Conservation (phyloP, 2,113 vertebrate genomes). For the Daboia siamensis region DNA sequence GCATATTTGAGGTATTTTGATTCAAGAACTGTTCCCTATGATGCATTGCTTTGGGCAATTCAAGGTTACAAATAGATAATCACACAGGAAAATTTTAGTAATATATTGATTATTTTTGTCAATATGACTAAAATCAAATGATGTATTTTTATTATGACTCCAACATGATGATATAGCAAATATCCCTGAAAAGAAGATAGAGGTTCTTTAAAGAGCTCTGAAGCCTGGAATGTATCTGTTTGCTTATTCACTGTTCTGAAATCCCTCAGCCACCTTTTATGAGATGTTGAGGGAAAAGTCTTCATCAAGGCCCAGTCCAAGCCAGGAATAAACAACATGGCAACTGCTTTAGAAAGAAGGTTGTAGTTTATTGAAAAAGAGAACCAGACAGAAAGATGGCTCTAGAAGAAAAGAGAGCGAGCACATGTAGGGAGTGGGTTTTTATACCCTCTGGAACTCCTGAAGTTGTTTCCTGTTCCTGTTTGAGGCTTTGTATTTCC, state of each 20-base stretch:
- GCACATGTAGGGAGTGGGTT: too few relatives aligned
- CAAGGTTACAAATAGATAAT: neutral
- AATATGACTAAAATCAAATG: neutral
- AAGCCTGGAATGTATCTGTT: conserved; percentile 32
- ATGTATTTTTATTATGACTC: conserved; percentile 28
- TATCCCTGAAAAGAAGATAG: neutral
- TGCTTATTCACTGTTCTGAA: conserved; percentile 51
- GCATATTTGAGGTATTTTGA: neutral
- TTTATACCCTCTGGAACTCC: too few relatives aligned
- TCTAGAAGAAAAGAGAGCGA: too few relatives aligned
- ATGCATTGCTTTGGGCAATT: neutral
- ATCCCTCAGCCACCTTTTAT: conserved; percentile 50
- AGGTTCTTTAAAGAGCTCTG: neutral
- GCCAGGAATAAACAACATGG: too few relatives aligned
- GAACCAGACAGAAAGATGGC: too few relatives aligned
- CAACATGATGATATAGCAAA: neutral
- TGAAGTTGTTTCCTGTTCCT: too few relatives aligned
- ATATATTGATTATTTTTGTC: neutral
- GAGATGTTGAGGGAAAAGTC: neutral
- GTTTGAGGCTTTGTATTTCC: too few relatives aligned
- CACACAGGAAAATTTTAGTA: neutral
- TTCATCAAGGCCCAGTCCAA: too few relatives aligned
- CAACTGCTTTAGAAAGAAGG: too few relatives aligned
- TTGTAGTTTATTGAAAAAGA: too few relatives aligned
- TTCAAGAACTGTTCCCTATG: neutral